These are phyloP conservation scores for Holothuria scabra DNA, from an alignment of 53 echinoderm and acorn worm species.

Conservation along the genomic window DNA sequence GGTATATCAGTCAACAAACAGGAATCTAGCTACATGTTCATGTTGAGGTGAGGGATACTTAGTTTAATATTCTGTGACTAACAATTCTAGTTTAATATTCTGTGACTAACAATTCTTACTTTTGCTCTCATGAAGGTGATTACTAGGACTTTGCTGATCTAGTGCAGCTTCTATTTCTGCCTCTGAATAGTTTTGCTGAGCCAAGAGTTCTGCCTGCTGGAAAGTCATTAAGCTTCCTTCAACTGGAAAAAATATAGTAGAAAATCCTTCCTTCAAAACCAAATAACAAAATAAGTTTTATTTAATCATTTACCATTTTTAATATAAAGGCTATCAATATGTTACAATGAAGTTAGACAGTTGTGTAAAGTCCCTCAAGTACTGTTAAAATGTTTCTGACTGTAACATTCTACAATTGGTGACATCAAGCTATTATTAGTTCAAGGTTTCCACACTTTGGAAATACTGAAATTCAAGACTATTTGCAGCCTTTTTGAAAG, in stretches of 20 bases:
- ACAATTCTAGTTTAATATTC: background rate
- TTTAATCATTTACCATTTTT: background rate
- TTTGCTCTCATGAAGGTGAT: conserved; percentile 8
- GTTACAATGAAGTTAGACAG: background rate
- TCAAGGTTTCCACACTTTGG: too few relatives aligned
- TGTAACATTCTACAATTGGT: too few relatives aligned
- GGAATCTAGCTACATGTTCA: too few relatives aligned
- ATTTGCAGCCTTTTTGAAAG: too few relatives aligned
- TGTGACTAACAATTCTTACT: background rate
- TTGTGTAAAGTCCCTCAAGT: too few relatives aligned
- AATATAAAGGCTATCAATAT: background rate
- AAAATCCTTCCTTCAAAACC: conserved; percentile 80
- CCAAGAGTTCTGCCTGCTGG: conserved; percentile 85
- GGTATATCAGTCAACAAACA: too few relatives aligned
- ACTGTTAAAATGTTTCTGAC: too few relatives aligned
- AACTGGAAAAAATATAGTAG: conserved; percentile 53
- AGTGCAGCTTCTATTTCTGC: conserved; percentile 86
- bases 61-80: too few relatives aligned
- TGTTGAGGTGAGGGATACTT: too few relatives aligned
- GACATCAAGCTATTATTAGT: too few relatives aligned
- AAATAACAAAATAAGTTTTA: background rate
- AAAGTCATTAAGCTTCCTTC: conserved; percentile 86
- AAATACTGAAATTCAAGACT: too few relatives aligned
- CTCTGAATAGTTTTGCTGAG: conserved; percentile 80
- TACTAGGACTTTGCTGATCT: conserved; percentile 49